These are phyloP conservation scores for Thyatira batis DNA, from an alignment of 2,888 invertebrate species.

Conservation along the genomic window DNA sequence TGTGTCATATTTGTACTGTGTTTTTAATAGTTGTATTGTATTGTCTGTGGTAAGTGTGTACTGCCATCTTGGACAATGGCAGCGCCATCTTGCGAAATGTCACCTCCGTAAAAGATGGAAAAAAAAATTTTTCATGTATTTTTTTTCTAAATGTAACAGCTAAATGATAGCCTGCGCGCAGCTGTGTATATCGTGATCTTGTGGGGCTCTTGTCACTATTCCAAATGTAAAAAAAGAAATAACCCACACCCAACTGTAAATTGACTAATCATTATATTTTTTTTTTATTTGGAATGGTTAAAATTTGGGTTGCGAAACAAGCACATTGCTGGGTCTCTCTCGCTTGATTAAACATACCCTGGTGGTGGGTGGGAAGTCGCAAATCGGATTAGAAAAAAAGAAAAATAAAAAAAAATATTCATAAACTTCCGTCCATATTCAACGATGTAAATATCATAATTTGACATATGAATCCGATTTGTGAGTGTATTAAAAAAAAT, in stretches of 20 bases:
- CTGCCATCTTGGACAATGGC: background rate
- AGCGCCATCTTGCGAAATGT: constrained; percentile 6
- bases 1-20: background rate
- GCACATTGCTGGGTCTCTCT: constrained; percentile 64
- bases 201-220: constrained; percentile 66
- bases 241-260: constrained; percentile 9
- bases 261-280: constrained; percentile 15
- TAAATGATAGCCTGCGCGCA: constrained; percentile 75
- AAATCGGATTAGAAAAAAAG: constrained; percentile 30
- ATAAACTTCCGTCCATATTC: constrained; percentile 21
- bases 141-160: constrained; percentile 66
- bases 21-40: background rate
- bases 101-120: background rate
- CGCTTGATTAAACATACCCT: constrained; percentile 61
- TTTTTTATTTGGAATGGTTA: constrained; percentile 45
- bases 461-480: constrained; percentile 35
- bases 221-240: constrained; percentile 44
- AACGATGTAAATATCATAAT: background rate
- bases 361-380: constrained; percentile 69
- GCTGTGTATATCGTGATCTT: constrained; percentile 77
- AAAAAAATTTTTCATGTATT: constrained; percentile 12
- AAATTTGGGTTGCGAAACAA: constrained; percentile 46
- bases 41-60: constrained; percentile 1
- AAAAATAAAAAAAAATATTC: constrained; percentile 1
- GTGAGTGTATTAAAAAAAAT: constrained; percentile 38